These are phyloP conservation scores for Scolopax mira DNA, from an alignment of 2,113 vertebrate genomes.

Conservation along the genomic window DNA sequence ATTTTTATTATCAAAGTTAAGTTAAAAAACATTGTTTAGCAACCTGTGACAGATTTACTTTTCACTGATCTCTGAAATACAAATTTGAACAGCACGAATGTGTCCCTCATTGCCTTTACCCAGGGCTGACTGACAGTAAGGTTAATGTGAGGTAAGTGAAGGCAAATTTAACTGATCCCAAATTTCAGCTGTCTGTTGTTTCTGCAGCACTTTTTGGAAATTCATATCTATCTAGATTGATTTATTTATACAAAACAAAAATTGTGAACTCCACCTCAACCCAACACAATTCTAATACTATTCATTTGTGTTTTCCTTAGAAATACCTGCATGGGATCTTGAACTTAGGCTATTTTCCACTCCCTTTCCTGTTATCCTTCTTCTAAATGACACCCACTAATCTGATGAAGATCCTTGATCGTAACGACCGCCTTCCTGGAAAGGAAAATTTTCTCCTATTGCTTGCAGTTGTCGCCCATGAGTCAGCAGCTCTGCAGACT, in stretches of 20 bases:
- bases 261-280: neutral
- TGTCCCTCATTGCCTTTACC: neutral
- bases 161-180: neutral
- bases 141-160: neutral
- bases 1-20: neutral
- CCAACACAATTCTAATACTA: neutral
- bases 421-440: neutral
- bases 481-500: too few species aligned
- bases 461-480: accelerated
- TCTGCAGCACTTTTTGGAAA: neutral
- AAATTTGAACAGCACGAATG: neutral
- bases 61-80: neutral
- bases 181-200: neutral
- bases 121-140: neutral
- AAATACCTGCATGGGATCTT: neutral
- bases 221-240: neutral
- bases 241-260: neutral
- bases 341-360: neutral
- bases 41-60: neutral
- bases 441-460: neutral
- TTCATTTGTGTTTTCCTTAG: neutral
- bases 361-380: neutral
- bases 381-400: neutral
- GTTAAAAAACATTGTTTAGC: neutral
- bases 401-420: neutral